Conservation (phyloP, 1,140 invertebrate genomes). For the Dolichoris vasculosae region DNA sequence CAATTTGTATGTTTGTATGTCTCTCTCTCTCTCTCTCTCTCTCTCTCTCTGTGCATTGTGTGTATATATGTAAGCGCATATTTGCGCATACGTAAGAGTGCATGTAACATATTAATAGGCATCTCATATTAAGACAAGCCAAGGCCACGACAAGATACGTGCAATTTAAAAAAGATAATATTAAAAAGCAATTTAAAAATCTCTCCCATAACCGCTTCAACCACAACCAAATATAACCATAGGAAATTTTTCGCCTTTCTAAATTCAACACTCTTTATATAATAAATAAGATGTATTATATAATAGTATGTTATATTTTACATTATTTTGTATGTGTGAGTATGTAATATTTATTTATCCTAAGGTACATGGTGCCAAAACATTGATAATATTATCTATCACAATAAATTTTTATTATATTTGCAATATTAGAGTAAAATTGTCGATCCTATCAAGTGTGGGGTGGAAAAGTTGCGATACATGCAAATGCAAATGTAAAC, state of each 20-base stretch:
- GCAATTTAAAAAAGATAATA: constrained; percentile 75
- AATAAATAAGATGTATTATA: constrained; percentile 73
- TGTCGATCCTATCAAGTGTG: background rate
- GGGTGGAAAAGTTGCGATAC: background rate
- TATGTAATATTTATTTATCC: background rate
- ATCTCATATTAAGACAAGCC: constrained; percentile 72
- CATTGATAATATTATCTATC: background rate
- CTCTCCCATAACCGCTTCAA: constrained; percentile 75
- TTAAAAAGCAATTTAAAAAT: constrained; percentile 74
- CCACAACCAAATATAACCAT: constrained; percentile 75
- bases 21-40: too few species aligned
- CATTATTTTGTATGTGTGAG: background rate
- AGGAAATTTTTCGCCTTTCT: constrained; percentile 73
- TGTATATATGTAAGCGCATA: background rate
- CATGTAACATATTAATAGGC: constrained; percentile 7
- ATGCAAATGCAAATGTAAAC: background rate
- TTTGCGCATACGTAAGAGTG: background rate
- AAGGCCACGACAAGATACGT: constrained; percentile 75
- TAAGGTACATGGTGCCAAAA: background rate
- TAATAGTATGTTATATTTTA: constrained; percentile 54
- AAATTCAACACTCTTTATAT: constrained; percentile 72
- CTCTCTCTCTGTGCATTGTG: background rate
- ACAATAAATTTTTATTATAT: constrained; percentile 2
- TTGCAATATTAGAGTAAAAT: background rate
- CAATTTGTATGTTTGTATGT: too few species aligned